Evolutionary conservation across 1,140 invertebrate genomes (phyloP).

Genomic region (Neocloeon triangulifer): DNA sequence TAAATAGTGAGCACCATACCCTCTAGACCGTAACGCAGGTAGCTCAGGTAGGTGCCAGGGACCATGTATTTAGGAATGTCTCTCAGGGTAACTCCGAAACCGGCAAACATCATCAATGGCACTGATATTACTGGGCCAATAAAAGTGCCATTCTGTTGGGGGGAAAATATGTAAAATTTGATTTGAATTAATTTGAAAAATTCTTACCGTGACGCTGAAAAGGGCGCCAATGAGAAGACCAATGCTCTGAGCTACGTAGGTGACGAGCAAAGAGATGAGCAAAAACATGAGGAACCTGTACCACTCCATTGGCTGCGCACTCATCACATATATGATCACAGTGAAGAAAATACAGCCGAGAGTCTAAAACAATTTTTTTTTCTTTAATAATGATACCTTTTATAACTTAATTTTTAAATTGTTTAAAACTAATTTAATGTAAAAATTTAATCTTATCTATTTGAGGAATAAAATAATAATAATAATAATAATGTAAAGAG

Average conservation of each 20-base stretch:
- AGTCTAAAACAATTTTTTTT: constrained; percentile 32
- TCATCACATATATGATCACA: constrained; percentile 67
- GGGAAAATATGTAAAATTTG: neutral
- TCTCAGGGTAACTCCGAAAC: constrained; percentile 50
- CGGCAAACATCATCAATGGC: constrained; percentile 72
- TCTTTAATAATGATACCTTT: too few relatives aligned
- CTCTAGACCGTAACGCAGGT: constrained; percentile 72
- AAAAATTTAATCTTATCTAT: neutral
- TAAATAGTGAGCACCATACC: constrained; percentile 53
- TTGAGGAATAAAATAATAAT: neutral
- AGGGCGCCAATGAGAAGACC: constrained; percentile 70
- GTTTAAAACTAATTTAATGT: neutral
- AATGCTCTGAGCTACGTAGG: constrained; percentile 74
- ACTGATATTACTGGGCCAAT: constrained; percentile 52
- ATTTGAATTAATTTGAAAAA: constrained; percentile 11
- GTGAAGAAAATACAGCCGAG: constrained; percentile 55
- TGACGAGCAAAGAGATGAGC: constrained; percentile 47
- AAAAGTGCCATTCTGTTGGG: constrained; percentile 63
- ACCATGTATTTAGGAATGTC: constrained; percentile 58
- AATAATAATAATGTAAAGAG: neutral
- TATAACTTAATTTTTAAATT: too few relatives aligned
- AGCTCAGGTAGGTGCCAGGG: constrained; percentile 75
- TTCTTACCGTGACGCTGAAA: constrained; percentile 57
- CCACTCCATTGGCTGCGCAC: constrained; percentile 54
- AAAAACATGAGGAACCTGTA: constrained; percentile 63